Evolutionary conservation across 2,888 invertebrate species (phyloP), one percentile per base, ranked within the genome.

Genomic region (Notocelia uddmanniana): DNA sequence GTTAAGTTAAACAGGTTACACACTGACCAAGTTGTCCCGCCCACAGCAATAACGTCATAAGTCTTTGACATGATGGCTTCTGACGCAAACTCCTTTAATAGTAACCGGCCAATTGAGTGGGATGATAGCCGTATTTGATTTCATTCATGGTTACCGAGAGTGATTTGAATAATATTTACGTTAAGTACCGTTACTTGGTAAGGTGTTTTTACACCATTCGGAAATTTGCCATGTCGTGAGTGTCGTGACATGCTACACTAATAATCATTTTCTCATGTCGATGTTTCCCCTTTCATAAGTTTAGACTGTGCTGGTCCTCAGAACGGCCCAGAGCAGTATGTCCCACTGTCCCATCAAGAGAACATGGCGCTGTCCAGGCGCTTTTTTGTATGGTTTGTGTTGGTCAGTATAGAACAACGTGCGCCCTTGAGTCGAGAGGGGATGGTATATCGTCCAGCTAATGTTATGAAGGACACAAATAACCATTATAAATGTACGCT

Each of bases 41-140:
- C 70, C 52, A 71, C 66, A 48, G 45, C 26, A n/a, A 52, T 66
- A 54, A 71, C 58, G 45, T 71, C 70, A 66, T 57, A 52, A 71
- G 58, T 57, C 50, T 63, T 69, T 41, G 26, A 52, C 70, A 58
- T 54, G 59, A 66, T 59, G 41, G 66, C 52, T 54, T 58, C 59
- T 71, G 66, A 67, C 34, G 59, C 54, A 66, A 70, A 66, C 66
- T 54, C 26, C 66, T 66, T 66, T 45, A 41, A 23, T 41, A 60
- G 41, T 60, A 58, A 55, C n/a, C 34, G 55, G 52, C 48, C 23
- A 45, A 62, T 62, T 18, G 45, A 63, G 55, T 64, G 18, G 58
- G 50, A 58, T 64, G 64, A 34, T 8, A 48, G 13, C 45, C 41
- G 18, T 62, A 52, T 62, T 62, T 62, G 19, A 45, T 69, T 69